These are phyloP conservation scores for Nematopogon swammerdamellus DNA, from an alignment of 2,888 invertebrate genomes.

Conservation along the genomic window DNA sequence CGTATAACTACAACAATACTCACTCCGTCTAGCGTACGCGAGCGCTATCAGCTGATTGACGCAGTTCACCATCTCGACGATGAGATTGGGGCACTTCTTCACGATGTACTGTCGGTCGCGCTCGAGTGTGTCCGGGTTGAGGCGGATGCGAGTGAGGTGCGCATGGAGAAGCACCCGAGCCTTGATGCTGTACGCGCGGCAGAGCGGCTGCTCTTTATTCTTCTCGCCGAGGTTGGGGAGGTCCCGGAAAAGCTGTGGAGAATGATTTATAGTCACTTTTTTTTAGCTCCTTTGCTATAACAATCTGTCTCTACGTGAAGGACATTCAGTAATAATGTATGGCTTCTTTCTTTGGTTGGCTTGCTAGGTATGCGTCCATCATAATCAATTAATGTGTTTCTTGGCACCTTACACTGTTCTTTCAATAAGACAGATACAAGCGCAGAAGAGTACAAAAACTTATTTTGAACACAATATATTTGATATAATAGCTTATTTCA, in stretches of 20 bases:
- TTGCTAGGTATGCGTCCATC: too few species aligned
- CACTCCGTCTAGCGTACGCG: slow-evolving; percentile 85
- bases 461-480: too few species aligned
- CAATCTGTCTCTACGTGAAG: too few species aligned
- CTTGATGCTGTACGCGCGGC: slow-evolving; percentile 88
- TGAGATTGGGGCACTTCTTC: slow-evolving; percentile 89
- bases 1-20: too few species aligned
- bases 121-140: slow-evolving; percentile 77
- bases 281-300: too few species aligned
- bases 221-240: slow-evolving; percentile 92
- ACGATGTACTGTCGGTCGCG: slow-evolving; percentile 80
- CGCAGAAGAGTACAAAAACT: too few species aligned
- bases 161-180: slow-evolving; percentile 94
- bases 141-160: slow-evolving; percentile 80
- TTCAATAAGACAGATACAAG: too few species aligned
- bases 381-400: too few species aligned
- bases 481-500: too few species aligned
- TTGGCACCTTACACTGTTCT: too few species aligned
- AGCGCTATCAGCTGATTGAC: slow-evolving; percentile 90
- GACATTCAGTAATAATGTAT: too few species aligned
- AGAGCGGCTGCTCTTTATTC: slow-evolving; percentile 92
- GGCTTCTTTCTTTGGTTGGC: too few species aligned
- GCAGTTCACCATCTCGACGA: slow-evolving; percentile 97
- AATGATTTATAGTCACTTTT: slow-evolving; percentile 1
- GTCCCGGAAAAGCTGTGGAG: slow-evolving; percentile 78